phyloP scores from a whole-genome alignment of 2,888 invertebrate genomes.

The Drosophila recens region DNA sequence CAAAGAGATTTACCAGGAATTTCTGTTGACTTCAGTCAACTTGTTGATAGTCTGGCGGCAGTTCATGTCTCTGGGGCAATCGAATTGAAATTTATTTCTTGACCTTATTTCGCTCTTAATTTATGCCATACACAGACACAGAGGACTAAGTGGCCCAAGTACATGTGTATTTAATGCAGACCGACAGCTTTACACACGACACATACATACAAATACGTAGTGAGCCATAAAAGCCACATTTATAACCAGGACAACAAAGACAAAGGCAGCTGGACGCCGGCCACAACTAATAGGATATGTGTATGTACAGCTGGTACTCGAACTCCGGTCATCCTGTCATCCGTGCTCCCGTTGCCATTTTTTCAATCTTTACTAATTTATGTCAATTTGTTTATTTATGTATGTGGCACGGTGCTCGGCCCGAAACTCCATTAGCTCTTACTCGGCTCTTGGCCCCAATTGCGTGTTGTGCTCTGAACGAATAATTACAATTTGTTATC shows the following conservation, averaged over 20 bases:
- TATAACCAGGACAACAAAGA: slow-evolving; percentile 46
- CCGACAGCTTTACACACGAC: slow-evolving; percentile 56
- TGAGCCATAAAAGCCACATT: slow-evolving; percentile 59
- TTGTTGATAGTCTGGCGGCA: slow-evolving; percentile 42
- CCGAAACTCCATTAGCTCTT: slow-evolving; percentile 65
- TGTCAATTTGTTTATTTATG: slow-evolving; percentile 78
- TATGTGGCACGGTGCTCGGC: slow-evolving; percentile 45
- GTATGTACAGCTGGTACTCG: not conserved
- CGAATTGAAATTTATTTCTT: slow-evolving; percentile 74
- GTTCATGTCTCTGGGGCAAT: slow-evolving; percentile 53
- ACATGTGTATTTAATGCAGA: slow-evolving; percentile 60
- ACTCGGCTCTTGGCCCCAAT: slow-evolving; percentile 19
- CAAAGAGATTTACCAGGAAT: not conserved
- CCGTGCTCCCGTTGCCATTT: slow-evolving; percentile 41
- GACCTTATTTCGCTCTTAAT: slow-evolving; percentile 74
- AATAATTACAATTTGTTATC: slow-evolving; percentile 80
- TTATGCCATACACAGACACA: slow-evolving; percentile 54
- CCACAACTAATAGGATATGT: slow-evolving; percentile 1
- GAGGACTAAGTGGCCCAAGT: slow-evolving; percentile 24
- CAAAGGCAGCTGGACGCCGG: slow-evolving; percentile 13
- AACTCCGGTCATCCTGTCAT: not conserved
- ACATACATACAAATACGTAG: slow-evolving; percentile 37
- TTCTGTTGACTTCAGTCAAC: slow-evolving; percentile 23
- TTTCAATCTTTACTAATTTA: slow-evolving; percentile 78
- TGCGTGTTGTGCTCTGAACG: slow-evolving; percentile 27